Conservation (phyloP, 2,888 invertebrate species). For the Phyto melanocephala region DNA sequence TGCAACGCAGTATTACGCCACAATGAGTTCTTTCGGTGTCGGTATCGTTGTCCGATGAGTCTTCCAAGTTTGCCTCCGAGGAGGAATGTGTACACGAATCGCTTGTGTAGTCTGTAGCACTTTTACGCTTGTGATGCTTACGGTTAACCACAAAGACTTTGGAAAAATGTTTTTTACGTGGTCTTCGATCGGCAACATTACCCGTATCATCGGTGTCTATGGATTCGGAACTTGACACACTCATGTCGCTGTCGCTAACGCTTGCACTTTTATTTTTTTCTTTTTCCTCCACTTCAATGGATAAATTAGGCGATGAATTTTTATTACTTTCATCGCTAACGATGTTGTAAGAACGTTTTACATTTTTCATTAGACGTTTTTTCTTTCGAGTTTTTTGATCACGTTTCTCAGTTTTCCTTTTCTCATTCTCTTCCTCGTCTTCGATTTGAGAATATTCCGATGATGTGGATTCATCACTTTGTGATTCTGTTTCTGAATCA, state of each 20-base stretch:
- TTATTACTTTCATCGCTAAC: not conserved
- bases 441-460: conserved; percentile 14
- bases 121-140: conserved; percentile 62
- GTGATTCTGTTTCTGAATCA: conserved; percentile 77
- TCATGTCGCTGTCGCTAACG: conserved; percentile 69
- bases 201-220: conserved; percentile 81
- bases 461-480: conserved; percentile 53
- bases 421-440: conserved; percentile 10
- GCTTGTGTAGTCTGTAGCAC: conserved; percentile 78
- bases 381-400: conserved; percentile 15
- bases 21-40: conserved; percentile 80
- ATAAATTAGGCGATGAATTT: not conserved
- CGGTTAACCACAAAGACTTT: conserved; percentile 86
- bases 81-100: conserved; percentile 82
- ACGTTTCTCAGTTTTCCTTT: not conserved
- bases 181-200: conserved; percentile 80
- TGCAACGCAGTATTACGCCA: conserved; percentile 78
- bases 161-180: conserved; percentile 81
- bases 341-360: conserved; percentile 49
- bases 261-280: conserved; percentile 67
- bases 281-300: conserved; percentile 74
- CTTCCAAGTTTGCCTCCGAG: conserved; percentile 80
- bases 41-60: conserved; percentile 84
- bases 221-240: conserved; percentile 75
- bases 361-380: conserved; percentile 24